A percentile compares a stretch with the other conserved stretches of the same genome.
phyloP scores from a whole-genome alignment of 2,888 invertebrate genomes.

The Hypomecis atomaria region DNA sequence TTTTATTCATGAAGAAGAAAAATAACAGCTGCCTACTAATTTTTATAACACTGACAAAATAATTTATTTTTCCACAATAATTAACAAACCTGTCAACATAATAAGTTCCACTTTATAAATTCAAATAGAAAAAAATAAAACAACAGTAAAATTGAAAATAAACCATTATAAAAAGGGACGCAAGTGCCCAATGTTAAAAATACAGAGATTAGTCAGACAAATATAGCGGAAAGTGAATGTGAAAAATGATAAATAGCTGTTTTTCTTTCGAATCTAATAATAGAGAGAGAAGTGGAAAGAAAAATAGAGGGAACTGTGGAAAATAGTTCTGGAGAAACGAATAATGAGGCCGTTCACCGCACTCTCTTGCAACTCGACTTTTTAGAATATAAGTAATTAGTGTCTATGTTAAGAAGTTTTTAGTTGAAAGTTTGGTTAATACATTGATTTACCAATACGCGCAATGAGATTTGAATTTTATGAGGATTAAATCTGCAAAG shows the following conservation, averaged over 20 bases:
- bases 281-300: constrained; percentile 56
- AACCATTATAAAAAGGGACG: constrained; percentile 35
- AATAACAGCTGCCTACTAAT: no score
- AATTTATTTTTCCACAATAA: neutral
- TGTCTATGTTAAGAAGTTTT: no score
- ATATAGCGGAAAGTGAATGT: constrained; percentile 28
- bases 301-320: constrained; percentile 64
- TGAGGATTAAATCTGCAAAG: no score
- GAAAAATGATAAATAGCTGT: constrained; percentile 61
- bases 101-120: no score
- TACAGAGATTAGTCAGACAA: constrained; percentile 10
- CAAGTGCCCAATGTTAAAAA: constrained; percentile 2
- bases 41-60: neutral
- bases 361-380: neutral
- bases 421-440: no score
- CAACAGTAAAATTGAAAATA: constrained; percentile 1
- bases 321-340: constrained; percentile 55
- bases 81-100: neutral
- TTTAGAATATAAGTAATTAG: no score
- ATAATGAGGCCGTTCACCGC: constrained; percentile 75
- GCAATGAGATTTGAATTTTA: no score
- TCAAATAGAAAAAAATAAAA: no score
- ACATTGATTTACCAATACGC: no score
- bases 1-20: no score
- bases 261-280: constrained; percentile 65